Evolutionary conservation across 2,113 vertebrate species (phyloP).

Genomic region (Sinocyclocheilus grahami): DNA sequence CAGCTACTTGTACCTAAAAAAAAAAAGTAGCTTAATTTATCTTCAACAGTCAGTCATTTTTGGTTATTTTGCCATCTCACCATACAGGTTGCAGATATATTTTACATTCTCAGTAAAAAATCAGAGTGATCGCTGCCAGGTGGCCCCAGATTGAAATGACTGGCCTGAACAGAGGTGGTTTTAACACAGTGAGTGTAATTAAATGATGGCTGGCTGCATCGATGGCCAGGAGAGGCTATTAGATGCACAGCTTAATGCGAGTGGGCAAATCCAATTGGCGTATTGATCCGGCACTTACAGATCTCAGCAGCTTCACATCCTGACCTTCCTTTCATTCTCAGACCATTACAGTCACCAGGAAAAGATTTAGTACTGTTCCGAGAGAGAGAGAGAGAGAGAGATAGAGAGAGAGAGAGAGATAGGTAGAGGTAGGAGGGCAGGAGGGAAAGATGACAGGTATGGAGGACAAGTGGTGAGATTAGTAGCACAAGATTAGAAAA

Average conservation of each 20-base stretch:
- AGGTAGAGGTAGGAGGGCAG: not conserved
- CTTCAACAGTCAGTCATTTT: not conserved
- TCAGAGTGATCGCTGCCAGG: not conserved
- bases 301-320: slow-evolving; percentile 68
- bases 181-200: slow-evolving; percentile 65
- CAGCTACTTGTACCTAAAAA: too few relatives aligned
- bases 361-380: slow-evolving; percentile 66
- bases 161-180: slow-evolving; percentile 49
- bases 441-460: not conserved
- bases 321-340: slow-evolving; percentile 73
- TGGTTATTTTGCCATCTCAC: not conserved
- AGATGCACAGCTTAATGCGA: slow-evolving; percentile 73
- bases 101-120: not conserved
- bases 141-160: slow-evolving; percentile 65
- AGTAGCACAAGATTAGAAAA: slow-evolving; percentile 15
- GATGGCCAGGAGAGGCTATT: slow-evolving; percentile 63
- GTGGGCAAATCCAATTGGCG: slow-evolving; percentile 68
- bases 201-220: slow-evolving; percentile 65
- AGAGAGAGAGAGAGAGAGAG: slow-evolving; percentile 40
- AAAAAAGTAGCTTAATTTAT: not conserved
- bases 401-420: slow-evolving; percentile 40
- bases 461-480: not conserved
- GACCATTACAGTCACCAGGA: slow-evolving; percentile 66
- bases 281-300: slow-evolving; percentile 74
- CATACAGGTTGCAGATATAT: not conserved